Evolutionary conservation across 1,140 invertebrate genomes (phyloP).

Genomic region (Drosophila pruinosa): DNA sequence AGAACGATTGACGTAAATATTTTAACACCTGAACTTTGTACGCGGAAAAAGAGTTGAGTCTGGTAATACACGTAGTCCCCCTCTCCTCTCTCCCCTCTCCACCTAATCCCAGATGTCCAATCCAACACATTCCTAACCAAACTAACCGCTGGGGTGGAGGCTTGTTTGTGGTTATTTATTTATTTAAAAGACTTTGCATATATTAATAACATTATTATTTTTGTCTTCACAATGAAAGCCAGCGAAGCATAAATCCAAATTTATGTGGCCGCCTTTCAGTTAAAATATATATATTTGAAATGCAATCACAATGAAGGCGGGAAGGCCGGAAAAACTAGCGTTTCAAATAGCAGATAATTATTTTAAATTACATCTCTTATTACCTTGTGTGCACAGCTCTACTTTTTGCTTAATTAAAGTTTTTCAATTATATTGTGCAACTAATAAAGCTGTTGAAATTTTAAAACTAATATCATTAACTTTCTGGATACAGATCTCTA

Average conservation of each 20-base stretch:
- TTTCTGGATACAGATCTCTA: too few relatives aligned
- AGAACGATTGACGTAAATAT: neutral
- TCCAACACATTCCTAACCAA: neutral
- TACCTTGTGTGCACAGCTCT: too few relatives aligned
- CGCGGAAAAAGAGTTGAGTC: slow-evolving; percentile 21
- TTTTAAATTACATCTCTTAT: too few relatives aligned
- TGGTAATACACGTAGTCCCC: neutral
- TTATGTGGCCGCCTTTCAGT: neutral
- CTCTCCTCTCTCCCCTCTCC: neutral
- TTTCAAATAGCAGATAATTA: too few relatives aligned
- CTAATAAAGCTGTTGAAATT: too few relatives aligned
- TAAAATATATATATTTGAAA: neutral
- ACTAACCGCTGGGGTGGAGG: neutral
- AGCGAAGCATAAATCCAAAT: slow-evolving; percentile 1
- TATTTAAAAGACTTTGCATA: slow-evolving; percentile 2
- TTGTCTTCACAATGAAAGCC: neutral
- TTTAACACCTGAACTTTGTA: slow-evolving; percentile 21
- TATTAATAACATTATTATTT: neutral
- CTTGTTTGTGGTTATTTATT: slow-evolving; percentile 10
- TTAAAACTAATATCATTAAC: too few relatives aligned
- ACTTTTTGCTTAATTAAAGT: too few relatives aligned
- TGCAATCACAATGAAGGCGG: neutral
- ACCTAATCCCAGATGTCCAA: neutral
- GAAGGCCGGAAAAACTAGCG: neutral
- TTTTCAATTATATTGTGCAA: too few relatives aligned